Percentiles rank a stretch among this genome's conserved stretches.
These are phyloP conservation scores for Stenchaetothrips biformis DNA, from an alignment of 2,888 invertebrate genomes.

Conservation along the genomic window DNA sequence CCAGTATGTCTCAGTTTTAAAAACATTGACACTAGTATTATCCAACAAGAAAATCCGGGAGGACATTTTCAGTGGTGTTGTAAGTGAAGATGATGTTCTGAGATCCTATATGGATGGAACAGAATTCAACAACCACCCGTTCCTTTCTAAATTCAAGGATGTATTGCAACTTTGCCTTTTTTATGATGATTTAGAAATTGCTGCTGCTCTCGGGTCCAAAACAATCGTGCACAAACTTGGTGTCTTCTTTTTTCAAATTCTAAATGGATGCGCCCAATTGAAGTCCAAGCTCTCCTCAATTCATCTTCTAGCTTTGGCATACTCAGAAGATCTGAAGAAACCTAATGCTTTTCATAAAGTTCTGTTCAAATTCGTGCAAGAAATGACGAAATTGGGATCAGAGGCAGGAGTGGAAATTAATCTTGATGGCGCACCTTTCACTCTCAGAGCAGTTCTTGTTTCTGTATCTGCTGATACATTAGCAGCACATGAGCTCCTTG, in stretches of 20 bases:
- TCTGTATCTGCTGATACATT: background rate
- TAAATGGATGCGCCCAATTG: background rate
- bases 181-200: too few relatives aligned
- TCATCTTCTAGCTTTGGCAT: background rate
- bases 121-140: background rate
- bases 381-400: background rate
- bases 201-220: background rate
- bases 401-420: background rate
- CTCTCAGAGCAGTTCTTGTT: background rate
- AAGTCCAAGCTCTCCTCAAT: background rate
- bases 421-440: background rate
- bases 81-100: background rate
- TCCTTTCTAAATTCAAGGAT: background rate
- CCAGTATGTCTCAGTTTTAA: background rate
- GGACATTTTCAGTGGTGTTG: background rate
- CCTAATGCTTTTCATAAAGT: background rate
- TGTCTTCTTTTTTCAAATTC: conserved; percentile 10
- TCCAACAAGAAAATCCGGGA: background rate
- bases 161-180: background rate
- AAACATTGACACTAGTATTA: background rate
- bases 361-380: background rate
- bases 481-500: background rate
- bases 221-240: background rate
- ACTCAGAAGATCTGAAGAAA: background rate
- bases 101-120: background rate